These are phyloP conservation scores for Tolmerus cingulatus DNA, from an alignment of 2,888 invertebrate species.

Conservation along the genomic window DNA sequence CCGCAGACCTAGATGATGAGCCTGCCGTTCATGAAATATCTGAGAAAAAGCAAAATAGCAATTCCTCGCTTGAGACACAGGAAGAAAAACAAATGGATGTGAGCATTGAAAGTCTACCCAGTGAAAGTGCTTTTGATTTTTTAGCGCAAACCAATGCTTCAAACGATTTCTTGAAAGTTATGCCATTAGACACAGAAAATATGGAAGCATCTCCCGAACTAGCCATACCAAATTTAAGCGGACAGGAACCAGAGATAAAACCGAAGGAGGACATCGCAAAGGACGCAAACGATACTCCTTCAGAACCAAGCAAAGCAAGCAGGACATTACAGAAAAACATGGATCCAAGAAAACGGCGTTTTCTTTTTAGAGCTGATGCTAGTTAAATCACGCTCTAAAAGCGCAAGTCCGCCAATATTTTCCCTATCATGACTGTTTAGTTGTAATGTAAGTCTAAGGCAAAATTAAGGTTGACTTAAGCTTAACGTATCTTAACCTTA, in stretches of 20 bases:
- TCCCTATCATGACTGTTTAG: background rate
- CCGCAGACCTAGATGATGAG: slow-evolving; percentile 64
- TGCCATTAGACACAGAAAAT: background rate
- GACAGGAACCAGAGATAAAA: background rate
- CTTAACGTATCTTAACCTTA: slow-evolving; percentile 28
- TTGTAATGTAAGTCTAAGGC: slow-evolving; percentile 7
- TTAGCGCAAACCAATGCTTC: background rate
- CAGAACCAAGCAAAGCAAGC: background rate
- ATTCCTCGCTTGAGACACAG: background rate
- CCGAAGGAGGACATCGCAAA: background rate
- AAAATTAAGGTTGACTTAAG: slow-evolving; percentile 40
- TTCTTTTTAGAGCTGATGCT: slow-evolving; percentile 62
- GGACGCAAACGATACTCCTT: background rate
- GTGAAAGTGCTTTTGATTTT: background rate
- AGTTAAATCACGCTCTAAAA: slow-evolving; percentile 48
- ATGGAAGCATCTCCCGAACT: background rate
- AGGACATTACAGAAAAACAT: slow-evolving; percentile 62
- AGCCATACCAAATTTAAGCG: background rate
- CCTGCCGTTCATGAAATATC: slow-evolving; percentile 62
- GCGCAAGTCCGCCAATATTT: background rate
- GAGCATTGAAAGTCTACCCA: background rate
- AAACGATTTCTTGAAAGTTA: background rate
- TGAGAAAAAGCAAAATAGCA: slow-evolving; percentile 3
- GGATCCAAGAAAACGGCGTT: slow-evolving; percentile 65
- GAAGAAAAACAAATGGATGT: background rate